These are phyloP conservation scores for Echinops telfairi DNA, from an alignment of 2,113 vertebrate species.

Conservation along the genomic window DNA sequence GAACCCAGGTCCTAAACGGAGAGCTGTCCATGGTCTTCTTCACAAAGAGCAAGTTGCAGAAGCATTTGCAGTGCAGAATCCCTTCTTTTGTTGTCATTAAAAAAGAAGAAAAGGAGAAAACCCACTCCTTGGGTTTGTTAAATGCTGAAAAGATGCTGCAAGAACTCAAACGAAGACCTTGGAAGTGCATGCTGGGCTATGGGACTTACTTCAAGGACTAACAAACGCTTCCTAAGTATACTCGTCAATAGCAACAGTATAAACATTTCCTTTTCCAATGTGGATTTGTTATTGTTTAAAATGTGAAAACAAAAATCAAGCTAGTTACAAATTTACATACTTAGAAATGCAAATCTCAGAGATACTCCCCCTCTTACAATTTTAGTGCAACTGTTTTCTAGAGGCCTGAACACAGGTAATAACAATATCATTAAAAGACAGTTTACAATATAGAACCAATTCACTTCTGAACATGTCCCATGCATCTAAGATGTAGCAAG, in stretches of 20 bases:
- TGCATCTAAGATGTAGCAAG: conserved; percentile 53
- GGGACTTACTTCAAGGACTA: background rate
- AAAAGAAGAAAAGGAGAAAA: background rate
- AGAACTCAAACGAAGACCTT: background rate
- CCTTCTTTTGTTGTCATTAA: background rate
- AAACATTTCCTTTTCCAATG: conserved; percentile 6
- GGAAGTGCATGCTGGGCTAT: background rate
- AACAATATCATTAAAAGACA: conserved; percentile 35
- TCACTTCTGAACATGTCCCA: background rate
- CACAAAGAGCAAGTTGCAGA: background rate
- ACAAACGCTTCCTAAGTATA: background rate
- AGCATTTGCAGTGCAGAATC: background rate
- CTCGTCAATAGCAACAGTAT: background rate
- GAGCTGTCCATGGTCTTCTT: background rate
- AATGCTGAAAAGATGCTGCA: background rate
- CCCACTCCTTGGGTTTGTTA: background rate
- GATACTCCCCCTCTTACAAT: background rate
- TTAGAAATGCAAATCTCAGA: conserved; percentile 15
- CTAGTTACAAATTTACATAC: background rate
- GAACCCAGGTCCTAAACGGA: background rate
- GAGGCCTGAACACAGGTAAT: background rate
- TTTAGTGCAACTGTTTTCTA: conserved; percentile 23
- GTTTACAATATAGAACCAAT: conserved; percentile 26
- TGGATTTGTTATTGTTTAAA: conserved; percentile 40
- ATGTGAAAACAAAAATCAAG: conserved; percentile 51